Base-by-base conservation (phyloP, 2,888 invertebrate genomes). In the Priapulus caudatus region DNA sequence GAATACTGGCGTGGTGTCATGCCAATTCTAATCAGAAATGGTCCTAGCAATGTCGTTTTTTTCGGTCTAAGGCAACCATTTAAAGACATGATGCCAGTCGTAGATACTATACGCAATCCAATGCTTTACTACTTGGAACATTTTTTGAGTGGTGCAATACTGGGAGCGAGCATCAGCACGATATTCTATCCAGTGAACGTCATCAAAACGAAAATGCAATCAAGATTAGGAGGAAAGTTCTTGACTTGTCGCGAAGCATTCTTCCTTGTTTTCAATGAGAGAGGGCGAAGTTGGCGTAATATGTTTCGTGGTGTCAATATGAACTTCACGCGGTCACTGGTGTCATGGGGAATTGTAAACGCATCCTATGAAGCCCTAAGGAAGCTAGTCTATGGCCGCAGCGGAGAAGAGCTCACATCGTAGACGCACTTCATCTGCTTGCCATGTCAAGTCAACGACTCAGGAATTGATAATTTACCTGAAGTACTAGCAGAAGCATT, bases 261-360 rank as follows among this genome's bases (percentile, higher is more conserved):
- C 48, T 55, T 78, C 19, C 48, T 82, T 62, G 80, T 97, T 53
- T 85, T 88, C 68, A 74, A 74, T 2, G 85, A 92, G 61, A 78
- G 97, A 52, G 83, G 86, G 50, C 78, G 81, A 21, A 86, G 82
- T 58, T 72, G 91, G 57, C 75, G 77, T 20, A 82, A 83, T 67
- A 81, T 98, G 67, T 98, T 92, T 72, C 82, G 86, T 54, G 98
- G 98, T 3, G 88, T 89, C 45, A 82, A 87, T 64, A 78, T 93
- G 56, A 98, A 98, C 73, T 91, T 87, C 68, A 84, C 88, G 21
- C 79, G 98, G 58, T 90, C 95, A 46, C 86, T 97, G 71, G 70
- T 98, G 56, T 93, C 95, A 65, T 98, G 98, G 98, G 98, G 98
- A 54, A 84, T 98, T 52, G 91, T 95, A 70, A 98, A 95, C 72